A percentile compares a stretch with the other conserved stretches of the same genome.
Conservation (phyloP, 2,888 invertebrate genomes). For the Eurytoma californica region DNA sequence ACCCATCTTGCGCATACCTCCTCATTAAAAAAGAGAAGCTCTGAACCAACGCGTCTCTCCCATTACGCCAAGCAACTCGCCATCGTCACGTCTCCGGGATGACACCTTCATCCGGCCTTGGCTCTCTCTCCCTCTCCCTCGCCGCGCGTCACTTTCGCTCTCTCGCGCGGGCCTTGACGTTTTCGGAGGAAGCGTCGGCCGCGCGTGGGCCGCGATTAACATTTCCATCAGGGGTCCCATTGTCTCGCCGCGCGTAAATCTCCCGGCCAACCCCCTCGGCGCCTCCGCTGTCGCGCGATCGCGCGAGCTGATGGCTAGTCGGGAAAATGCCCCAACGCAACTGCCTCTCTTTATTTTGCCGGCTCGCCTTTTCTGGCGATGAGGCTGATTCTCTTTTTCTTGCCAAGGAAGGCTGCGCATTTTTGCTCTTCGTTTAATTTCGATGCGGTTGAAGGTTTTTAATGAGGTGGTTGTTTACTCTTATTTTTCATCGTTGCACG, state of each 20-base stretch:
- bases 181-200: constrained; percentile 12
- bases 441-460: too few species aligned
- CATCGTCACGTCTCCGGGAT: too few species aligned
- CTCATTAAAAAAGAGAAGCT: too few species aligned
- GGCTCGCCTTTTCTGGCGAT: background rate
- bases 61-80: too few species aligned
- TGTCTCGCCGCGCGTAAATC: constrained; percentile 67
- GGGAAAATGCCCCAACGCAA: background rate
- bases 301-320: constrained; percentile 13
- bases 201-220: constrained; percentile 64
- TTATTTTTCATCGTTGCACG: too few species aligned
- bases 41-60: too few species aligned
- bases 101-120: too few species aligned
- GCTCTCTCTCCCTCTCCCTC: too few species aligned
- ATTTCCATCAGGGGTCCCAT: constrained; percentile 65
- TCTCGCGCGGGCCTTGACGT: constrained; percentile 9
- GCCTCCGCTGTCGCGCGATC: constrained; percentile 22
- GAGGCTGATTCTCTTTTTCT: background rate
- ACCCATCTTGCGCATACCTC: too few species aligned
- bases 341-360: background rate
- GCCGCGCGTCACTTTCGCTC: background rate
- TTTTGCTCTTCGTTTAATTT: too few species aligned
- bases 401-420: too few species aligned
- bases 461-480: too few species aligned
- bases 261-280: constrained; percentile 43